Evolutionary conservation across 2,797 vertebrate species (phyloP), one percentile per base, ranked within the genome.

Genomic region (Pipistrellus pygmaeus): DNA sequence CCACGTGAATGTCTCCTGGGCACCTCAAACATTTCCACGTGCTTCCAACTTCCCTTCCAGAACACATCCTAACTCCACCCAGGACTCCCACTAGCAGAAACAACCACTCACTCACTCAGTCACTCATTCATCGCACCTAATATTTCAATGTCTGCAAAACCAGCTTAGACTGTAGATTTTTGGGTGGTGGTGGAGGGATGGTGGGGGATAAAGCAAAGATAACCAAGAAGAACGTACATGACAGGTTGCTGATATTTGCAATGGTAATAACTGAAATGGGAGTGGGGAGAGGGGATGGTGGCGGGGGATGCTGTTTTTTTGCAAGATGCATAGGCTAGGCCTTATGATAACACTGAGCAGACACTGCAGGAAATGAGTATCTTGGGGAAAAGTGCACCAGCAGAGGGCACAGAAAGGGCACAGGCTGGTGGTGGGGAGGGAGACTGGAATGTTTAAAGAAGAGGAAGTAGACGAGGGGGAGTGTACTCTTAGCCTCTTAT

Each of bases 401-500:
- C 46, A 57, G 57, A 30, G 57, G 68, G 14, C 53, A 76, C 5
- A 8, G 77, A 4, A 8, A 68, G 25, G 32, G 17, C 71, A 62
- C 53, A 84, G 77, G 82, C 48, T 38, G 4, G 5, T 23, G 53
- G n/a, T 3, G 30, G 25, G 62, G 57, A 41, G 4, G 51, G 12
- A 15, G n/a, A 81, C 0, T 3, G 10, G 6, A 4, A 2, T 18
- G 9, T 35, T 51, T 44, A 5, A 68, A 78, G 68, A 41, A 6
- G 2, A 80, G 66, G 5, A 51, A 38, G 7, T 2, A 38, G 41
- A 20, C 7, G 20, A 20, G n/a, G 1, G 44, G 8, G 14, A 46
- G 4, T 0, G 12, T 1, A 35, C 57, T 20, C 1, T 8, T 8
- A 8, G 17, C 17, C 12, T 77, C 60, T n/a, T 9, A 8, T 0